Conservation (phyloP, 2,888 invertebrate genomes). For the Drosophila longiperda region DNA sequence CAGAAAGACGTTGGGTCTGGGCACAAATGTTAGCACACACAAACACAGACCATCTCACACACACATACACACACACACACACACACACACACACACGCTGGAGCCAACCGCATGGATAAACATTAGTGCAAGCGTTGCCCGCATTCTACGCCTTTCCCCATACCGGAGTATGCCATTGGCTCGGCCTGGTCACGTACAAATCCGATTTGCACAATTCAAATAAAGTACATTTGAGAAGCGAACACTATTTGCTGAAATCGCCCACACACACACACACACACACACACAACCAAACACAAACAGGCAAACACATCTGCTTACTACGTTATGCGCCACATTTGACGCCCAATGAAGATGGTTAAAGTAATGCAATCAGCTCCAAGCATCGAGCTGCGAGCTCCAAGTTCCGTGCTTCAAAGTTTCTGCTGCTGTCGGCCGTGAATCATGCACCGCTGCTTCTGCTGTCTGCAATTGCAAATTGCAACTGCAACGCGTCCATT, state of each 20-base stretch:
- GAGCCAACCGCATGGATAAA: conserved; percentile 67
- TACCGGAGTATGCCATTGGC: not conserved
- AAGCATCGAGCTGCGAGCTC: not conserved
- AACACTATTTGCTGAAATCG: conserved; percentile 67
- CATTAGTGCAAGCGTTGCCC: conserved; percentile 66
- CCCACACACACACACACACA: conserved; percentile 26
- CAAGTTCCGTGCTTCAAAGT: not conserved
- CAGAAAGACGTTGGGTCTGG: conserved; percentile 59
- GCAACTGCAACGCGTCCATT: conserved; percentile 10
- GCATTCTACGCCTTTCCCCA: conserved; percentile 6
- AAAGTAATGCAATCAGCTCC: conserved; percentile 24
- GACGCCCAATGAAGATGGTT: conserved; percentile 54
- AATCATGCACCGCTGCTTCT: conserved; percentile 46
- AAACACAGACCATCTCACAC: conserved; percentile 26
- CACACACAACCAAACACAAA: not conserved
- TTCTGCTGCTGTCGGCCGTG: conserved; percentile 45
- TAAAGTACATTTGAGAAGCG: conserved; percentile 64
- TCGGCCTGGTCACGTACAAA: conserved; percentile 71
- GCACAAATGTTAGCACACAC: conserved; percentile 68
- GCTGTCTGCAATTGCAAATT: conserved; percentile 20
- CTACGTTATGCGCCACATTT: conserved; percentile 34
- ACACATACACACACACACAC: conserved; percentile 10
- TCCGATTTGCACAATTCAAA: conserved; percentile 81
- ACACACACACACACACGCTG: conserved; percentile 8
- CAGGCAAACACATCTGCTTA: conserved; percentile 32